Conservation (phyloP, 1,140 invertebrate species). For the Papilio aristodemus region DNA sequence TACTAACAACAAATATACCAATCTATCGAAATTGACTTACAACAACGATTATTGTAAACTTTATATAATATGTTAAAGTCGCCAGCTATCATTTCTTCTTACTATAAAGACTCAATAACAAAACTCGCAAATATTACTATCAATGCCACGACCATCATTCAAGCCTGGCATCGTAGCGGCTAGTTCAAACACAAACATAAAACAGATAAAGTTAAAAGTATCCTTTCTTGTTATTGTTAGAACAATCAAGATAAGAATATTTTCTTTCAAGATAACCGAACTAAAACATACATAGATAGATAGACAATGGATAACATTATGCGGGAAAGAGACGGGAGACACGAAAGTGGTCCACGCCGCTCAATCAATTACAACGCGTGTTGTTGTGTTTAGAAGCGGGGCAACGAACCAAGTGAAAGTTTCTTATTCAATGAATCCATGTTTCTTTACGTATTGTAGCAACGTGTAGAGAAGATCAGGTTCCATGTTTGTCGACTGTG, state of each 20-base stretch:
- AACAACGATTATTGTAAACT: too few species aligned
- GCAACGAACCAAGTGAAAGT: slow-evolving; percentile 48
- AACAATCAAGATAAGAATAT: slow-evolving; percentile 10
- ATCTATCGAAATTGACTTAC: too few species aligned
- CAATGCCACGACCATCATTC: neutral
- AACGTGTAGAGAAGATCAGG: neutral
- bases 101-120: neutral
- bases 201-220: slow-evolving; percentile 6
- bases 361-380: slow-evolving; percentile 36
- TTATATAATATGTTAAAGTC: neutral
- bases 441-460: neutral
- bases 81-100: neutral
- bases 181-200: slow-evolving; percentile 13
- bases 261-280: slow-evolving; percentile 27
- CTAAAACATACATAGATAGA: neutral
- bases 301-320: slow-evolving; percentile 29
- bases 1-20: too few species aligned
- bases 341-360: slow-evolving; percentile 27
- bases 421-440: slow-evolving; percentile 33
- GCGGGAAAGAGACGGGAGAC: slow-evolving; percentile 7
- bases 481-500: neutral
- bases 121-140: neutral
- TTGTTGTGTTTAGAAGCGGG: slow-evolving; percentile 36
- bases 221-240: slow-evolving; percentile 19
- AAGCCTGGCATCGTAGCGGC: neutral